phyloP scores from a whole-genome alignment of 2,888 invertebrate species.

The Hirtodrosophila histrioides region DNA sequence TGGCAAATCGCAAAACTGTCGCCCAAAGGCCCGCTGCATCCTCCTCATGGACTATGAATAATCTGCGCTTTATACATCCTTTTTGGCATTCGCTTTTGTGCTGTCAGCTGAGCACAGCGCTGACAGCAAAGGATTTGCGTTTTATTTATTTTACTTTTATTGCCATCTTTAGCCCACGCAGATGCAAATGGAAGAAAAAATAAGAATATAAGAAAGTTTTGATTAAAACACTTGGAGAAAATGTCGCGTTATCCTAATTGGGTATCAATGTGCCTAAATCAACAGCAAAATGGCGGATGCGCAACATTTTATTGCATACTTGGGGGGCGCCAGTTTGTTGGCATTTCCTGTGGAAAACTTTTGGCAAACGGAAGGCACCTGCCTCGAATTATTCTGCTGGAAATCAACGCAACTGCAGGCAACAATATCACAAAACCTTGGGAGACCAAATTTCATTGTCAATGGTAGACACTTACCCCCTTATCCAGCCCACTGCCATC shows the following conservation, averaged over 20 bases:
- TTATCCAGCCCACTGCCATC: background rate
- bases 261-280: constrained; percentile 78
- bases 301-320: constrained; percentile 75
- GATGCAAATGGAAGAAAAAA: constrained; percentile 10
- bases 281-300: constrained; percentile 47
- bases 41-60: constrained; percentile 33
- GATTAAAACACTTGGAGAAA: constrained; percentile 72
- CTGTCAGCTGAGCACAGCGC: constrained; percentile 10
- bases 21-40: no score
- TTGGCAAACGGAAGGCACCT: constrained; percentile 48
- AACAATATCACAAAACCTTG: constrained; percentile 50
- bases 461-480: constrained; percentile 25
- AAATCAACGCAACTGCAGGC: constrained; percentile 41
- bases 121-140: constrained; percentile 70
- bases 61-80: constrained; percentile 41
- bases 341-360: constrained; percentile 52
- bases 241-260: constrained; percentile 76
- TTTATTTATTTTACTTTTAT: constrained; percentile 75
- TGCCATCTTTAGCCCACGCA: constrained; percentile 45
- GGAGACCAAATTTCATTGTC: constrained; percentile 65
- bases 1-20: constrained; percentile 10
- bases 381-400: constrained; percentile 43
- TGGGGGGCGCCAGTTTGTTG: constrained; percentile 38
- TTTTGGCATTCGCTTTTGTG: constrained; percentile 36
- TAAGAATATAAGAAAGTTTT: constrained; percentile 59